Conservation (phyloP, 2,888 invertebrate species). For the Baccha elongata region DNA sequence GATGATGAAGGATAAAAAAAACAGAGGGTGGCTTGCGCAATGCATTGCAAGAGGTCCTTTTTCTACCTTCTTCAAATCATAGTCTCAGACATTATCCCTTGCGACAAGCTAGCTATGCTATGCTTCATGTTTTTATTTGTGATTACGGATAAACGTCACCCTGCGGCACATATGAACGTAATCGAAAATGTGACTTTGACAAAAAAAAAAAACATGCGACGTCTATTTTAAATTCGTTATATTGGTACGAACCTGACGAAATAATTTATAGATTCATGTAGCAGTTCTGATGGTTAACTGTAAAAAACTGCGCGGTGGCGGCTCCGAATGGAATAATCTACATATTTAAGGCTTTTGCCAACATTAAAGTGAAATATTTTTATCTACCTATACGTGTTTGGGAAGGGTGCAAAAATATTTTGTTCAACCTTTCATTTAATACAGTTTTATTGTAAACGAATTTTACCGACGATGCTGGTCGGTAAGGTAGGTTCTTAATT, state of each 20-base stretch:
- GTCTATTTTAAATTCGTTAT: constrained; percentile 14
- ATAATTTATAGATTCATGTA: too few species aligned
- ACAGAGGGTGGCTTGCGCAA: background rate
- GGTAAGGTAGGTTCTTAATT: too few species aligned
- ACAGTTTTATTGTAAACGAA: too few species aligned
- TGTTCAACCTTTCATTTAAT: too few species aligned
- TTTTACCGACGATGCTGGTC: too few species aligned
- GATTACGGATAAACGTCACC: constrained; percentile 21
- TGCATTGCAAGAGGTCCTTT: background rate
- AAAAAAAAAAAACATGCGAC: constrained; percentile 5
- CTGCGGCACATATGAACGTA: constrained; percentile 28
- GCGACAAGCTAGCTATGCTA: constrained; percentile 5
- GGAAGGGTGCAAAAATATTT: too few species aligned
- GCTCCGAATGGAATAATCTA: constrained; percentile 36
- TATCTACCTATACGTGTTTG: too few species aligned
- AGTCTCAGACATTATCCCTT: constrained; percentile 28
- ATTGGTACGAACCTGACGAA: too few species aligned
- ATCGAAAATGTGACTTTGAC: constrained; percentile 48
- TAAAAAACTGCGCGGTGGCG: constrained; percentile 7
- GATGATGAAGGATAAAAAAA: constrained; percentile 12
- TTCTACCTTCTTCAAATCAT: constrained; percentile 16
- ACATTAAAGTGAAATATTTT: too few species aligned
- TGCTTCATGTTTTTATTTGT: background rate
- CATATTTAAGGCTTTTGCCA: too few species aligned
- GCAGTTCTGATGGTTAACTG: constrained; percentile 1